These are phyloP conservation scores for Novumbra hubbsi DNA, from an alignment of 2,797 vertebrate genomes.

Conservation along the genomic window DNA sequence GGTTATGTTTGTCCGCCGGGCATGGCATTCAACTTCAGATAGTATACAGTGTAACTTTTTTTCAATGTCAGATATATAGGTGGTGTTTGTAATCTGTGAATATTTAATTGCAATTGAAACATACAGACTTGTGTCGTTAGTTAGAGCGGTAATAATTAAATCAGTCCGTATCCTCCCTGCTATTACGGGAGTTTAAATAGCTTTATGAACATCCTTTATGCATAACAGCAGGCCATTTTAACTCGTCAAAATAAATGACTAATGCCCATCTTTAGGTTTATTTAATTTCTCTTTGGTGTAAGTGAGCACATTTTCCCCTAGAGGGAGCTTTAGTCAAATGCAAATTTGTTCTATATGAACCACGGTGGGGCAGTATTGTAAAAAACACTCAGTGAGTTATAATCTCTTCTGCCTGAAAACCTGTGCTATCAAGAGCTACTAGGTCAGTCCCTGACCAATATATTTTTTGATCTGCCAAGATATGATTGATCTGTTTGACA, in stretches of 20 bases:
- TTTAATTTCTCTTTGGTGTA: background rate
- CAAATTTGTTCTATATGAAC: background rate
- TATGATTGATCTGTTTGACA: too few relatives aligned
- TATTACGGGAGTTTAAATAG: background rate
- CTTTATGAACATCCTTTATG: background rate
- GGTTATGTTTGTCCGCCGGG: background rate
- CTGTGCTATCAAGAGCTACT: too few relatives aligned
- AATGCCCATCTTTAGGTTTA: background rate
- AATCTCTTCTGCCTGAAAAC: too few relatives aligned
- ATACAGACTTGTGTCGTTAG: background rate
- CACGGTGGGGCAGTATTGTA: background rate
- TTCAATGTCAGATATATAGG: background rate
- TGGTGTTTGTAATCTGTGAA: background rate
- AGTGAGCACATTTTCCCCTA: conserved; percentile 1
- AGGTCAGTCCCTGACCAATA: too few relatives aligned
- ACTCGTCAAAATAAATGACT: background rate
- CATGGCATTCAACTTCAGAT: background rate
- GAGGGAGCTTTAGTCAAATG: background rate
- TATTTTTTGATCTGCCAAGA: too few relatives aligned
- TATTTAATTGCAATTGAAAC: background rate
- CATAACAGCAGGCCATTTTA: background rate
- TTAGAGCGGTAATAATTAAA: background rate
- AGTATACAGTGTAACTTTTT: background rate
- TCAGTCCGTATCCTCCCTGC: background rate
- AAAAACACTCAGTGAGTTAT: background rate